Evolutionary conservation across 2,797 vertebrate species (phyloP).

Genomic region (Ptychadena robeensis): DNA sequence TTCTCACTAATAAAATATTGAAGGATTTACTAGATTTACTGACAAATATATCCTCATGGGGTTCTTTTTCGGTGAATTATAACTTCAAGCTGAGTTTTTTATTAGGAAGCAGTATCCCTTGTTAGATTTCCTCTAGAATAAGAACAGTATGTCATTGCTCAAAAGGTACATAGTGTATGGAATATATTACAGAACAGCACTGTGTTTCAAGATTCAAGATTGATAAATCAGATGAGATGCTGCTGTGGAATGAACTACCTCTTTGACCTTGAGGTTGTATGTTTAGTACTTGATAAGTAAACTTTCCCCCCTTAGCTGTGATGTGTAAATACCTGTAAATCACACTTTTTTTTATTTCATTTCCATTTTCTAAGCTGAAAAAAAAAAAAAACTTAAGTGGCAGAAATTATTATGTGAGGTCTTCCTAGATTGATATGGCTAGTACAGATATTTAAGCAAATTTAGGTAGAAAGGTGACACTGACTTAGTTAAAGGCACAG

Average conservation of each 20-base stretch:
- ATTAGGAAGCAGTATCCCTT: background rate
- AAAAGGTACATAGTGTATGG: conserved; percentile 70
- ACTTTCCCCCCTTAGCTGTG: background rate
- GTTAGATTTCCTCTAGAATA: conserved; percentile 24
- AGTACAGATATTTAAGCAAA: background rate
- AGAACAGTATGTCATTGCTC: conserved; percentile 73
- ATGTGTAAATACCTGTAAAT: too few relatives aligned
- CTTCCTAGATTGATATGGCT: too few relatives aligned
- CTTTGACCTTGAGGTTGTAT: conserved; percentile 75
- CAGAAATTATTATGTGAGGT: too few relatives aligned
- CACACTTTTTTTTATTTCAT: too few relatives aligned
- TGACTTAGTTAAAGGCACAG: background rate
- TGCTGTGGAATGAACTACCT: conserved; percentile 75
- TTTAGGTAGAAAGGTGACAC: background rate
- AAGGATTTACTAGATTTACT: background rate
- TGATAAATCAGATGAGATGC: conserved; percentile 77
- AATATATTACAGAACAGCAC: conserved; percentile 79
- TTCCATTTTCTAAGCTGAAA: too few relatives aligned
- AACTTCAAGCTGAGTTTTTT: background rate
- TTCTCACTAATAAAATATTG: background rate
- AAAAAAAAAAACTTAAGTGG: too few relatives aligned
- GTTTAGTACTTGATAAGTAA: conserved; percentile 66
- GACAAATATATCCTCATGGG: background rate
- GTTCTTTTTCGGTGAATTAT: background rate
- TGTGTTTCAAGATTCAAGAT: conserved; percentile 72